Percentiles rank a stretch among this genome's conserved stretches.
Conservation (phyloP, 2,888 invertebrate genomes). For the Idaea straminata region DNA sequence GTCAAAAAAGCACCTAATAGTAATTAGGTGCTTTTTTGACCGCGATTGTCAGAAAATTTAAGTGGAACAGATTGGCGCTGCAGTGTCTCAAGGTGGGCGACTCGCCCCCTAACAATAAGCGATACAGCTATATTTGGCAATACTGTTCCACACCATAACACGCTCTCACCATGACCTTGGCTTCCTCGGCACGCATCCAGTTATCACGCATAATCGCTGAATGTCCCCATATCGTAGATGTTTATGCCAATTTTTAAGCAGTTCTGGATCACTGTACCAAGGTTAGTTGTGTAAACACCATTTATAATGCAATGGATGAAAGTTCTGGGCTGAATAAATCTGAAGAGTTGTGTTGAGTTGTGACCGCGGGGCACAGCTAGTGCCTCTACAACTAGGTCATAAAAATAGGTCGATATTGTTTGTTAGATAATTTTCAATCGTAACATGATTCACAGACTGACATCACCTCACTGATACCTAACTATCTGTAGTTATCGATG, state of each 20-base stretch:
- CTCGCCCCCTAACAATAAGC: not conserved
- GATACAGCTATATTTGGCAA: not conserved
- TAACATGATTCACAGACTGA: not conserved
- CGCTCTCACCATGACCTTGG: not conserved
- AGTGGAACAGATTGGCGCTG: not conserved
- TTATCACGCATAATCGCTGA: not conserved
- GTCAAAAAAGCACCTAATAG: not conserved
- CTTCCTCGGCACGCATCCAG: not conserved
- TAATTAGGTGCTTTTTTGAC: not conserved
- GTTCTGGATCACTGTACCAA: not conserved
- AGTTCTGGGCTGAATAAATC: not conserved
- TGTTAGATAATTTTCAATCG: not conserved
- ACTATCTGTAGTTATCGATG: not conserved
- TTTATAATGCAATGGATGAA: not conserved
- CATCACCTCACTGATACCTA: not conserved
- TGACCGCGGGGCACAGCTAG: too few species aligned
- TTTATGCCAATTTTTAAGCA: not conserved
- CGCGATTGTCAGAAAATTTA: not conserved
- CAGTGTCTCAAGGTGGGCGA: not conserved
- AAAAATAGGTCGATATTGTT: constrained; percentile 1
- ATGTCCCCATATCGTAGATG: not conserved
- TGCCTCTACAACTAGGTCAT: not conserved
- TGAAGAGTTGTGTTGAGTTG: too few species aligned
- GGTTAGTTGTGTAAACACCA: not conserved
- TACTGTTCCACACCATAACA: not conserved